Conservation (phyloP, 2,113 vertebrate species). For the Antidorcas marsupialis region DNA sequence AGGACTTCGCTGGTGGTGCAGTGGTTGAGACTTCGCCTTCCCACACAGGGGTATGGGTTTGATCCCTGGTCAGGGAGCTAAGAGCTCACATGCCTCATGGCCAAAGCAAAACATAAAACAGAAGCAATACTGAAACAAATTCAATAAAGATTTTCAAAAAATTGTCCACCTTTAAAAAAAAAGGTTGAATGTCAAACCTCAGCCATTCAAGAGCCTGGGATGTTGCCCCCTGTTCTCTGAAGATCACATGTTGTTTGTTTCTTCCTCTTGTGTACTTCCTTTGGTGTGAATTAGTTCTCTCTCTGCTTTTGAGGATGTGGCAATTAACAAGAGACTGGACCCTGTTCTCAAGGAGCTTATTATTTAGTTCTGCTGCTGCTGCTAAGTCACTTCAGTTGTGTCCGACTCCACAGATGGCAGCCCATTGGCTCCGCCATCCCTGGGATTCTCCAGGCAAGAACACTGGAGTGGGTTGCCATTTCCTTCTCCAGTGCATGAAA, state of each 20-base stretch:
- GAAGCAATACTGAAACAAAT: neutral
- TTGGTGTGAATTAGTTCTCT: neutral
- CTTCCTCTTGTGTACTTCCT: neutral
- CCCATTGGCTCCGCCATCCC: too few species aligned
- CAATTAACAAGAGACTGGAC: neutral
- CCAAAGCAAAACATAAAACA: neutral
- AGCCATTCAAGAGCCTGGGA: neutral
- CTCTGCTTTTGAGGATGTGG: neutral
- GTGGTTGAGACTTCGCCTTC: neutral
- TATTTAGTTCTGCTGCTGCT: neutral
- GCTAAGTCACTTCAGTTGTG: too few species aligned
- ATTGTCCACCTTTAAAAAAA: neutral
- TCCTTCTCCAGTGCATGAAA: too few species aligned
- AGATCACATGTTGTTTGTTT: neutral
- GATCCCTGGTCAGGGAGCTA: neutral
- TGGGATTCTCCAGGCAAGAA: too few species aligned
- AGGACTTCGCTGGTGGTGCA: neutral
- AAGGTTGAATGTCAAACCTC: neutral
- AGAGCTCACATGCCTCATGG: neutral
- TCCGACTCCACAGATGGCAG: too few species aligned
- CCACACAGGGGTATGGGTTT: neutral
- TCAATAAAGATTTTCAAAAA: neutral
- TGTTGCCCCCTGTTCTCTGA: neutral
- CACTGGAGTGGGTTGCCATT: too few species aligned
- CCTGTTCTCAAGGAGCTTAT: neutral